Base-by-base conservation (phyloP, 2,888 invertebrate species). In the Andricus quercusramuli region DNA sequence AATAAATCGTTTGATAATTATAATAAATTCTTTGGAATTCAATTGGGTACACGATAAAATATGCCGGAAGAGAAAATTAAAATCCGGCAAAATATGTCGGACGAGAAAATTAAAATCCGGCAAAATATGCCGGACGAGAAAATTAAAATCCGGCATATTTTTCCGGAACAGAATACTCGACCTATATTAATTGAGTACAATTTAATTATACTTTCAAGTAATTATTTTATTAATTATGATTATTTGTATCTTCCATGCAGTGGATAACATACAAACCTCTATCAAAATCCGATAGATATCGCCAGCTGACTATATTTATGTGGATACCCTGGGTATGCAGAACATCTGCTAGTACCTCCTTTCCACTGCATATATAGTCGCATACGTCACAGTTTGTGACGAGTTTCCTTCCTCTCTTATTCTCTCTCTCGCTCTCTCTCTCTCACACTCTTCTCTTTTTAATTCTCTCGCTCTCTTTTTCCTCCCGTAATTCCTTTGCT, bases 361-460 rank as follows among this genome's bases (percentile, higher is more conserved):
- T 47, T 29, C 68, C 44, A 17, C 68, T 70, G 9, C 25, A 51
- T 37, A 56, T 56, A 20, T n/a, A 11, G 56, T n/a, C 32, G n/a
- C 15, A 56, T 56, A 74, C 74, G 74, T 59, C 56, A 59, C 74
- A 13, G n/a, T n/a, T 29, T 56, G 74, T 59, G 74, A 74, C 74
- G 74, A 32, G 13, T 74, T 15, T 22, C 74, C 56, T 37, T 51
- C 51, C 51, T 51, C 68, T 25, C 15, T 37, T 9, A 17, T 20
- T 29, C n/a, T n/a, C 15, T 29, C 9, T 1, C 13, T 70, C 25
- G 2, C 2, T 17, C 11, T 13, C 29, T 32, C 1, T 3, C 29
- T 29, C 32, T 44, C 15, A 1, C 15, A 25, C 25, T 41, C 17
- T 47, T 44, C 25, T 51, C 70, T 20, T 51, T 70, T 4, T 29